Percentiles rank a stretch among this genome's conserved stretches.
Evolutionary conservation across 1,140 invertebrate genomes (phyloP).

Genomic region (Tetragonula clypearis): DNA sequence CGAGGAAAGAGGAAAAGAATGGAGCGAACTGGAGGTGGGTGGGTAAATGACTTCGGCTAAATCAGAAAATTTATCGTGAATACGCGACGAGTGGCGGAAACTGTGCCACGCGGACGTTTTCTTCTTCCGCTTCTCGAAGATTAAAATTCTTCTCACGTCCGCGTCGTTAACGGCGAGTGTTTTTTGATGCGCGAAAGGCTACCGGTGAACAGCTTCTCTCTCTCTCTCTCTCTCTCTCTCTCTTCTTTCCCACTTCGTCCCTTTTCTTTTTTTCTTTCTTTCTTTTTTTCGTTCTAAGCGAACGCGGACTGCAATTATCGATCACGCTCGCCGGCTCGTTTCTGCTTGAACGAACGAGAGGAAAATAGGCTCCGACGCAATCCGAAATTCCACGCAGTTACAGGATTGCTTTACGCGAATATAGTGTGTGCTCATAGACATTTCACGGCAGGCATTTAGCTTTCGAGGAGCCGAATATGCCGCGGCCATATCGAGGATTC

Average conservation of each 20-base stretch:
- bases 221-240: not conserved
- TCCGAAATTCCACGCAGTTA: not conserved
- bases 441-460: no score
- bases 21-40: not conserved
- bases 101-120: constrained; percentile 35
- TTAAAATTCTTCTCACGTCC: constrained; percentile 41
- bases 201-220: constrained; percentile 3
- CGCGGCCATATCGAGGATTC: not conserved
- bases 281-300: not conserved
- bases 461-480: not conserved
- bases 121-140: constrained; percentile 16
- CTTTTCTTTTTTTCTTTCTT: not conserved
- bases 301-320: constrained; percentile 9
- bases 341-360: not conserved
- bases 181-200: constrained; percentile 31
- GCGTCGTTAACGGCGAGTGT: constrained; percentile 34
- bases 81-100: constrained; percentile 4
- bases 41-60: constrained; percentile 31
- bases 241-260: not conserved
- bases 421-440: not conserved
- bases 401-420: not conserved
- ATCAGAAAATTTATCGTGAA: constrained; percentile 43
- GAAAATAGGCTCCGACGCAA: not conserved
- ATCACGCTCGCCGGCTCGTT: not conserved
- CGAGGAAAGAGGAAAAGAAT: constrained; percentile 1